Evolutionary conservation across 2,888 invertebrate species (phyloP), one percentile per base, ranked within the genome.

Genomic region (Cosmia trapezina): DNA sequence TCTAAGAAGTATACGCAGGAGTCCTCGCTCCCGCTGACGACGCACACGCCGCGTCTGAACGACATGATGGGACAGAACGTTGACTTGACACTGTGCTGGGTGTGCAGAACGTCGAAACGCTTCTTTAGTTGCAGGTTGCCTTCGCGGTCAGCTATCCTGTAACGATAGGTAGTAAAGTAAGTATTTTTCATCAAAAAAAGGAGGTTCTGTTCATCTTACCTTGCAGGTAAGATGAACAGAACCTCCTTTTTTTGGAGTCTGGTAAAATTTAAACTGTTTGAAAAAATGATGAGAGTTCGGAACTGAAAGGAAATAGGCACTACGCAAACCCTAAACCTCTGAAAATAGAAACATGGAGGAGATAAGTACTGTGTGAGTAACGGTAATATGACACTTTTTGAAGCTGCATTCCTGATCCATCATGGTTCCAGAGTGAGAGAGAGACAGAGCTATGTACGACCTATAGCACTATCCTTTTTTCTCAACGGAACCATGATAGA

Each of bases 41-140:
- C 97, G 96, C 98, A 98, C 74, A 98, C 97, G 79, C 98, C 98
- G 93, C 98, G 97, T 66, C 98, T 96, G 94, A 98, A 98, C 82
- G 98, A 98, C 98, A 98, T 98, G 82, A 97, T 97, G 8, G 98
- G 98, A 89, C 98, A 98, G 96, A 98, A 98, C 7, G 98, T 97
- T 47, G 98, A 98, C 83, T 97, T 96, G 37, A 98, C 97, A 80
- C 96, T 92, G 88, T 96, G 95, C 60, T 91, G 93, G 66, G 95
- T 94, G 91, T 98, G 98, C 64, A 95, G 91, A 81, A 97, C 97
- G 64, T 96, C 96, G 93, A 98, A 98, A 60, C 97, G 97, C 87
- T 97, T 96, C 93, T 97, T 97, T 64, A 98, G 92, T 66, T 96
- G 94, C 60, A 98, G 91, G 56, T 96, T 96, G 63, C 98, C 98